Percentiles rank a stretch among this genome's conserved stretches.
phyloP scores from a whole-genome alignment of 2,888 invertebrate genomes.

The Drosophila mayaguana region DNA sequence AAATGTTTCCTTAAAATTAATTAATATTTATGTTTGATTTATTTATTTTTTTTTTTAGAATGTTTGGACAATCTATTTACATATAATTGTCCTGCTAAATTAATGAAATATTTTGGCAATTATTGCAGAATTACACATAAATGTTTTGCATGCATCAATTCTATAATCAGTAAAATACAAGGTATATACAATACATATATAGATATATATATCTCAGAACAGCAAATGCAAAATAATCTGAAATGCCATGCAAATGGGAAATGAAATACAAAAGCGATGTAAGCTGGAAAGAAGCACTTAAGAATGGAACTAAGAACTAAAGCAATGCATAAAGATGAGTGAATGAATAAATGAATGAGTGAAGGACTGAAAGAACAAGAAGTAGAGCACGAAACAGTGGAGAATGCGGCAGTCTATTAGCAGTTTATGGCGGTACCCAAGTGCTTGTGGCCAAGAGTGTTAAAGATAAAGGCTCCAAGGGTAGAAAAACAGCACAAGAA shows the following conservation, averaged over 20 bases:
- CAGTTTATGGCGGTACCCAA: slow-evolving; percentile 62
- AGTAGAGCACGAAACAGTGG: not conserved
- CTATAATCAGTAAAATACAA: not conserved
- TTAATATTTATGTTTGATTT: too few species aligned
- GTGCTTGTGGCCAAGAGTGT: slow-evolving; percentile 35
- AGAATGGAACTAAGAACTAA: slow-evolving; percentile 19
- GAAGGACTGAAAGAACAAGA: slow-evolving; percentile 6
- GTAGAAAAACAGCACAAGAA: not conserved
- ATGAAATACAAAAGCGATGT: slow-evolving; percentile 19
- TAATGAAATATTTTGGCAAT: too few species aligned
- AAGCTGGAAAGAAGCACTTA: slow-evolving; percentile 34
- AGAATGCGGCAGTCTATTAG: slow-evolving; percentile 56
- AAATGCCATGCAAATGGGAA: slow-evolving; percentile 13
- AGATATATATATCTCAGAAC: not conserved
- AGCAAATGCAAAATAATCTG: not conserved
- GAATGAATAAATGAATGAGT: slow-evolving; percentile 22
- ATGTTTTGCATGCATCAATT: not conserved
- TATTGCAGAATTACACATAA: too few species aligned
- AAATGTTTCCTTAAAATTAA: too few species aligned
- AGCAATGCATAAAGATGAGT: slow-evolving; percentile 23
- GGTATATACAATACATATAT: not conserved
- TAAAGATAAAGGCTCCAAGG: slow-evolving; percentile 24
- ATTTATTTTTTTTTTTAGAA: too few species aligned
- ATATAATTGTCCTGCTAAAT: too few species aligned
- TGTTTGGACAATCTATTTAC: too few species aligned